These are phyloP conservation scores for Periophthalmus modestus DNA, from an alignment of 2,113 vertebrate genomes.

Conservation along the genomic window DNA sequence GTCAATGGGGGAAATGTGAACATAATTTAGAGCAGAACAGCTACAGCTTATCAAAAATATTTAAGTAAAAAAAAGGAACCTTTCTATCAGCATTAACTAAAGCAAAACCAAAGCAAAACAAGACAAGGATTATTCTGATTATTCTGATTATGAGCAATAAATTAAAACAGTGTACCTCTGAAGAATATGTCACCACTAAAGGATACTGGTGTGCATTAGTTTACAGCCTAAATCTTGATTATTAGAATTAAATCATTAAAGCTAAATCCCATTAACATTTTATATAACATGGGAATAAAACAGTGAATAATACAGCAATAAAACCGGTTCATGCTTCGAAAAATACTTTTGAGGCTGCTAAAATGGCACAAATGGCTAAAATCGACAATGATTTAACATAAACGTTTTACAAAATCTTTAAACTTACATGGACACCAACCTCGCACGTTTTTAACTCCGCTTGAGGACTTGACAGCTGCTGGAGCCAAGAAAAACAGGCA, in stretches of 20 bases:
- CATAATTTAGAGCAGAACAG: not conserved
- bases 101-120: not conserved
- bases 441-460: slow-evolving; percentile 44
- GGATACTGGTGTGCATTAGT: not conserved
- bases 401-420: not conserved
- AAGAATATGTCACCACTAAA: not conserved
- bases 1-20: not conserved
- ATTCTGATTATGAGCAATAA: not conserved
- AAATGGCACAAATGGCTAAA: not conserved
- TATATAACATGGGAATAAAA: not conserved
- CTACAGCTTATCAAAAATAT: not conserved
- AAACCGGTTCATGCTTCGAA: not conserved
- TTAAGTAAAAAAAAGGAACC: not conserved
- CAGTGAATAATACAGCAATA: not conserved
- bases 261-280: not conserved
- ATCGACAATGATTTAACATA: not conserved
- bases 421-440: slow-evolving; percentile 59
- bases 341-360: not conserved
- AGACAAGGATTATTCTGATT: not conserved
- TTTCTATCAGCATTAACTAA: not conserved
- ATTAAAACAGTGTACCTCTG: too few species aligned
- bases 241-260: not conserved
- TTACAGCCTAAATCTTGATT: not conserved
- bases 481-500: slow-evolving; percentile 22
- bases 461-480: slow-evolving; percentile 24